Base-by-base conservation (phyloP, 2,888 invertebrate species). In the Cinara cedri region DNA sequence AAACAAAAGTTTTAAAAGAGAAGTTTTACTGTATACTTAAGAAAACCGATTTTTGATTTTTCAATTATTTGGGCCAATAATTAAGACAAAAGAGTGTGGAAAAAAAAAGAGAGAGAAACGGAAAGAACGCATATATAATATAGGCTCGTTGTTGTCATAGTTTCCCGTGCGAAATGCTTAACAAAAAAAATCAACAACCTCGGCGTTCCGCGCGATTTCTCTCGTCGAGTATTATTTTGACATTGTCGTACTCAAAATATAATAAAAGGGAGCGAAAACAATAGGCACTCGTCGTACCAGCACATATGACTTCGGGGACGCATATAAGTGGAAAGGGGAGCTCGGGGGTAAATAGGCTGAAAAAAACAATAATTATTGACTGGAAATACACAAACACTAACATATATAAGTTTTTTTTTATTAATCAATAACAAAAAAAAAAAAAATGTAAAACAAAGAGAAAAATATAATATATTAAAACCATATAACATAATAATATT, bases 401-500 rank as follows among this genome's bases (percentile, higher is more conserved):
- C 24, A 26, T n/a, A 26, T 34, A 2, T 62, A 49, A n/a, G 21
- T 62, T 75, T 62, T 72, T 72, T 78, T 70, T 78, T 78, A 78
- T 78, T 78, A 70, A 78, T 78, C 68, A 68, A 78, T 70, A 70
- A 78, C 78, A 68, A 78, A 68, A 78, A 62, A 34, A 78, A 62
- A 34, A 66, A 78, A 66, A 76, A 65, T 75, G 60, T 70, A 78
- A 78, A 78, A 78, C 78, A 70, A 78, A 78, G 78, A 78, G 63
- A 78, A 70, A 78, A 78, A 70, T 68, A 70, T 68, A 78, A 70
- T 68, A n/a, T n/a, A 70, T 78, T 78, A 60, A 78, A 78, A 78
- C 78, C 78, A 78, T 78, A 78, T 78, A 78, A 78, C 78, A 78
- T 78, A 78, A 78, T 60, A 78, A 78, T 78, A 70, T 68, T 75